phyloP scores from a whole-genome alignment of 1,140 invertebrate genomes.

The Eulimnadia texana region DNA sequence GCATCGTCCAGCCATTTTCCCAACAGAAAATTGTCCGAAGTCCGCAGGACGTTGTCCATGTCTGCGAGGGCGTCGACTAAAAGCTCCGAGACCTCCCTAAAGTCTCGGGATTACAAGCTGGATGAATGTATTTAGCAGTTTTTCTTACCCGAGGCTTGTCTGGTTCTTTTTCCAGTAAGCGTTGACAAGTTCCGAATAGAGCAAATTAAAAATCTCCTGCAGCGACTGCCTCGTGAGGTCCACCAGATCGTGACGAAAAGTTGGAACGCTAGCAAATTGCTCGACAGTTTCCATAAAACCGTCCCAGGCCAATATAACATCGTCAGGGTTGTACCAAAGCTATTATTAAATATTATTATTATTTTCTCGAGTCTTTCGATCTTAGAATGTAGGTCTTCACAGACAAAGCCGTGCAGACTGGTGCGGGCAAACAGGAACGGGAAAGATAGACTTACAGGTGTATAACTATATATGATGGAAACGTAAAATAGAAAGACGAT shows the following conservation, averaged over 20 bases:
- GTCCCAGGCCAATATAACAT: conserved; percentile 44
- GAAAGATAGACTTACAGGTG: too few relatives aligned
- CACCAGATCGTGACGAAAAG: conserved; percentile 55
- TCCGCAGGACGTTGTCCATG: conserved; percentile 50
- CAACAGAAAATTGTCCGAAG: conserved; percentile 51
- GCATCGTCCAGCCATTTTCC: conserved; percentile 57
- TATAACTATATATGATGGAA: neutral
- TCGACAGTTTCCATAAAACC: conserved; percentile 22
- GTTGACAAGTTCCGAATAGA: conserved; percentile 44
- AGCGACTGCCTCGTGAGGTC: conserved; percentile 70
- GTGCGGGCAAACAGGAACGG: too few relatives aligned
- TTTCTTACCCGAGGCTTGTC: conserved; percentile 4
- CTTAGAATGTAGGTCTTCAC: neutral
- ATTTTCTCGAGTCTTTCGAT: neutral
- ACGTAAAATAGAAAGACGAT: neutral
- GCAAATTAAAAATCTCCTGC: conserved; percentile 49
- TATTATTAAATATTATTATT: conserved; percentile 23
- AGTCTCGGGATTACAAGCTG: neutral
- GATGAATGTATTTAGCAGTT: conserved; percentile 27
- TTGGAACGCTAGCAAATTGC: conserved; percentile 23
- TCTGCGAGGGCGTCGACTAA: conserved; percentile 44
- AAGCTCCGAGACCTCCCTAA: conserved; percentile 19
- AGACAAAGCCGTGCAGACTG: too few relatives aligned
- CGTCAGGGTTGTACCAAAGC: conserved; percentile 55
- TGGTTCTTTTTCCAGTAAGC: conserved; percentile 35